A percentile compares a stretch with the other conserved stretches of the same genome.
phyloP scores from a whole-genome alignment of 1,140 invertebrate species.

The Aphaenogaster floridana region DNA sequence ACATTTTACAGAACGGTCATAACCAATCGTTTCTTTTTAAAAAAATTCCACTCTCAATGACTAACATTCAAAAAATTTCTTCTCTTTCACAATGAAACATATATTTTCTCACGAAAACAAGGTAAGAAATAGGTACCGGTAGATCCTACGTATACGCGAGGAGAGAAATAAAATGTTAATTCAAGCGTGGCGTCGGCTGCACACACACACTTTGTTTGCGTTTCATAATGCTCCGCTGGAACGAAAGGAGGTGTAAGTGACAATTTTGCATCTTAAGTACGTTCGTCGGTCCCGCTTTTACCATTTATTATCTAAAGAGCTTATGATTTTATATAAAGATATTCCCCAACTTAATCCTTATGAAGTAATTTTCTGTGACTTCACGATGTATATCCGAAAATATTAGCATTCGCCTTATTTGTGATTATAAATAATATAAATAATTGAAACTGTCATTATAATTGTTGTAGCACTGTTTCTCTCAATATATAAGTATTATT shows the following conservation, averaged over 20 bases:
- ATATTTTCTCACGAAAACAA: not conserved
- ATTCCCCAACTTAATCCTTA: not conserved
- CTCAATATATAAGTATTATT: not conserved
- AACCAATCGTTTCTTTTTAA: not conserved
- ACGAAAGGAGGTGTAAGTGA: constrained; percentile 39
- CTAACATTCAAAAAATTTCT: not conserved
- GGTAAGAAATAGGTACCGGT: not conserved
- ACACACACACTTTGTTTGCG: constrained; percentile 18
- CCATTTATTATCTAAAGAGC: constrained; percentile 37
- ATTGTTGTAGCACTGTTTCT: not conserved
- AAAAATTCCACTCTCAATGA: not conserved
- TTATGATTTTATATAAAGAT: constrained; percentile 48
- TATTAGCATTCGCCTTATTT: not conserved
- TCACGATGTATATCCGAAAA: not conserved
- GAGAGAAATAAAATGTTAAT: constrained; percentile 49
- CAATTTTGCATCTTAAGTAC: constrained; percentile 51
- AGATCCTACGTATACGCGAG: not conserved
- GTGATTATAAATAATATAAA: constrained; percentile 2
- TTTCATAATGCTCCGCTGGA: constrained; percentile 1
- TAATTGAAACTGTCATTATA: not conserved
- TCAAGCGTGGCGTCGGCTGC: constrained; percentile 24
- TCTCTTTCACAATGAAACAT: not conserved
- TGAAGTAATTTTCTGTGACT: not conserved
- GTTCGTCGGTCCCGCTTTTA: not conserved
- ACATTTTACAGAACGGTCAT: not conserved